phyloP scores from a whole-genome alignment of 2,797 vertebrate species.

The Lagorchestes hirsutus region DNA sequence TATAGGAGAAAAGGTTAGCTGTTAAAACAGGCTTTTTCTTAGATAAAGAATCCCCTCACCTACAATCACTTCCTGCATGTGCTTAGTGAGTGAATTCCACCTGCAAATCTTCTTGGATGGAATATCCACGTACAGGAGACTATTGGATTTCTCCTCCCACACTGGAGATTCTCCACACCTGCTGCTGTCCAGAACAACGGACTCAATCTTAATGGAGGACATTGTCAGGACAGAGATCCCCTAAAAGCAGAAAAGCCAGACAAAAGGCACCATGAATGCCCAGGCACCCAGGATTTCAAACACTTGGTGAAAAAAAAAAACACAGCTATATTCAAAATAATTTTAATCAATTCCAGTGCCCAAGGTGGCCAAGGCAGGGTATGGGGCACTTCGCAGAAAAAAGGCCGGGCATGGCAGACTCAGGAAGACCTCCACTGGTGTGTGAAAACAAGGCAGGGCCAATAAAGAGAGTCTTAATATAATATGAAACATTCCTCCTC shows the following conservation, averaged over 20 bases:
- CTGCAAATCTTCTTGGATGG: conserved; percentile 87
- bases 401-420: background rate
- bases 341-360: background rate
- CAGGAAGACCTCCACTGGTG: background rate
- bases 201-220: conserved; percentile 91
- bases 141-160: conserved; percentile 92
- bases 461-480: background rate
- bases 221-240: conserved; percentile 81
- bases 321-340: background rate
- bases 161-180: conserved; percentile 93
- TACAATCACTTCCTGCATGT: conserved; percentile 85
- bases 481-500: background rate
- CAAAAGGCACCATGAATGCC: background rate
- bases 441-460: background rate
- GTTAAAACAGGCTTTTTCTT: background rate
- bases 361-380: background rate
- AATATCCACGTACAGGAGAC: conserved; percentile 93
- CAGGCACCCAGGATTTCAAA: conserved; percentile 21
- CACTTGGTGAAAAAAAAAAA: conserved; percentile 10
- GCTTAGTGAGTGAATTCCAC: conserved; percentile 88
- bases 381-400: background rate
- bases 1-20: conserved; percentile 3
- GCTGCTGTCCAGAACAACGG: conserved; percentile 83
- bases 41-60: conserved; percentile 84
- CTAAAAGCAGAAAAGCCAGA: conserved; percentile 40